Conservation (phyloP, 2,113 vertebrate genomes). For the Empidonax alnorum region DNA sequence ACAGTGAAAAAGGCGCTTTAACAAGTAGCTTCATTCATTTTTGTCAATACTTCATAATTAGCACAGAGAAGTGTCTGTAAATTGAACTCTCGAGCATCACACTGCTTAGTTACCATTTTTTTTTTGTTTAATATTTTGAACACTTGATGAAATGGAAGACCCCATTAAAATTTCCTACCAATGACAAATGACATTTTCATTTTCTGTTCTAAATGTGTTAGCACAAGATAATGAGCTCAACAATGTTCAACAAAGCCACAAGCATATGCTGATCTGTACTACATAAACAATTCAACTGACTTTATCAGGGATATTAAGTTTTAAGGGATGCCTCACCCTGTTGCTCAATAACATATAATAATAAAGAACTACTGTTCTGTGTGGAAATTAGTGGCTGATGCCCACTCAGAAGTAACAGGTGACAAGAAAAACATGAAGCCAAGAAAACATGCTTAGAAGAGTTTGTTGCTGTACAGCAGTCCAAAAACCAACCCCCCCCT, state of each 20-base stretch:
- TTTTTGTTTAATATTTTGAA: constrained; percentile 35
- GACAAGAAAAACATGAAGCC: background rate
- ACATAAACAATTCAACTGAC: background rate
- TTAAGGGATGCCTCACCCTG: background rate
- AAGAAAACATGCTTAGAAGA: background rate
- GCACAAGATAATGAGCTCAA: background rate
- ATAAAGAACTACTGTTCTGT: background rate
- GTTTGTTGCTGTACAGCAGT: background rate
- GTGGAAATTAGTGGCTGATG: background rate
- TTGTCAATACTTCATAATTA: constrained; percentile 71
- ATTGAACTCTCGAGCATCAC: constrained; percentile 56
- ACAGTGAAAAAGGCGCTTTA: constrained; percentile 18
- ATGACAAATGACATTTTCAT: constrained; percentile 35
- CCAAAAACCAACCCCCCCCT: background rate
- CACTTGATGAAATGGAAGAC: constrained; percentile 41
- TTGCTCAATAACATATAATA: background rate
- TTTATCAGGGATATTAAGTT: background rate
- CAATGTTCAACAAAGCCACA: background rate
- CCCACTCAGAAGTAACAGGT: background rate
- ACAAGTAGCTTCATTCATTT: constrained; percentile 65
- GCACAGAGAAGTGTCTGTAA: constrained; percentile 52
- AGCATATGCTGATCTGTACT: background rate
- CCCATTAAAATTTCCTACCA: constrained; percentile 8
- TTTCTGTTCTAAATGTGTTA: constrained; percentile 5
- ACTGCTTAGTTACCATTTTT: constrained; percentile 29